A percentile compares a stretch with the other conserved stretches of the same genome.
Conservation (phyloP, 2,113 vertebrate species). For the Pachypanchax playfairii region DNA sequence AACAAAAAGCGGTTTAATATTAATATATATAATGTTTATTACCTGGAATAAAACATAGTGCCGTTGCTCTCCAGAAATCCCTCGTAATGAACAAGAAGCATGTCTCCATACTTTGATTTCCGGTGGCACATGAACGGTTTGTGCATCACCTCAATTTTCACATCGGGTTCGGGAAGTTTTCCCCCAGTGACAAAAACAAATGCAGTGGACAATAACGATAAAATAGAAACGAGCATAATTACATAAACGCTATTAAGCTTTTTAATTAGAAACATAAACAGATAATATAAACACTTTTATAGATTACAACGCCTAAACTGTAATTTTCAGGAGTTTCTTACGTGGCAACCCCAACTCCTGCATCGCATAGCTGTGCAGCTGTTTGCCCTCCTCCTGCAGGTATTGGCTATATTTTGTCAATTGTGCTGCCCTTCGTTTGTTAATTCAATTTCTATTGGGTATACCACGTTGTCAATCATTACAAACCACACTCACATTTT, state of each 20-base stretch:
- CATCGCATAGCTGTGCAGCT: constrained; percentile 18
- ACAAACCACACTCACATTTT: constrained; percentile 15
- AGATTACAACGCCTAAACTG: constrained; percentile 11
- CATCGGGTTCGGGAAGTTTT: constrained; percentile 90
- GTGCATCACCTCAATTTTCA: constrained; percentile 90
- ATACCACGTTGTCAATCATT: background rate
- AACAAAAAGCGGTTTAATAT: too few relatives aligned
- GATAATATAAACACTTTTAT: background rate
- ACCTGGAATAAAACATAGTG: constrained; percentile 94
- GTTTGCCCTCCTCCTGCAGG: constrained; percentile 15
- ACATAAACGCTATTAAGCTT: background rate
- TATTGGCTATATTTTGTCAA: constrained; percentile 43
- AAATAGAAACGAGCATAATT: constrained; percentile 72
- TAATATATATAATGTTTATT: too few relatives aligned
- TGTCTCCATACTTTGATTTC: constrained; percentile 89
- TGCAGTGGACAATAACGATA: constrained; percentile 60
- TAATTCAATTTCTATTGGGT: constrained; percentile 43
- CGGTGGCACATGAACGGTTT: constrained; percentile 91
- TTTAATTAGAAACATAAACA: background rate
- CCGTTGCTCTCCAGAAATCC: constrained; percentile 91
- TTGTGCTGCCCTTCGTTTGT: constrained; percentile 4
- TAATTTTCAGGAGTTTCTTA: constrained; percentile 47
- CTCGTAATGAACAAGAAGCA: constrained; percentile 92
- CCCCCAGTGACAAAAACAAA: constrained; percentile 75
- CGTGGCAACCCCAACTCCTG: constrained; percentile 75